Conservation (phyloP, 2,113 vertebrate genomes). For the Silurus meridionalis region DNA sequence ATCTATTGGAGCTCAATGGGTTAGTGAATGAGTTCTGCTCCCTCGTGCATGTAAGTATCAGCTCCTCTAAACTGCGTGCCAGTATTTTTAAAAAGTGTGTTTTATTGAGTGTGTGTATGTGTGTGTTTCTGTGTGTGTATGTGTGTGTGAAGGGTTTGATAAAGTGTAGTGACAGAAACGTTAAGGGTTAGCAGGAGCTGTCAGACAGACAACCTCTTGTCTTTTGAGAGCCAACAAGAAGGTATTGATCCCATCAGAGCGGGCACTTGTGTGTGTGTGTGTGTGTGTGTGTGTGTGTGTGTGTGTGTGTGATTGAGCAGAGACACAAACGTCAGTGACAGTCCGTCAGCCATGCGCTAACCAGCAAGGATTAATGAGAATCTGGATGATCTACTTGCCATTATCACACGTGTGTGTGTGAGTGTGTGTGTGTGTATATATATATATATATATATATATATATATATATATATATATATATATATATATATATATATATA, state of each 20-base stretch:
- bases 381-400: conserved; percentile 35
- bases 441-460: not conserved
- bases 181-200: conserved; percentile 45
- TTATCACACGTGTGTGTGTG: conserved; percentile 1
- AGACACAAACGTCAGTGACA: conserved; percentile 54
- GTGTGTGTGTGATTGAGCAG: conserved; percentile 52
- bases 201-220: conserved; percentile 49
- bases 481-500: not conserved
- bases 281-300: conserved; percentile 50
- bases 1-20: conserved; percentile 84
- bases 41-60: conserved; percentile 87
- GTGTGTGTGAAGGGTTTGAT: conserved; percentile 44
- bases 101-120: conserved; percentile 8
- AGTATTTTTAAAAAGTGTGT: conserved; percentile 25
- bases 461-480: not conserved
- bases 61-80: conserved; percentile 18
- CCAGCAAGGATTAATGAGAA: conserved; percentile 58
- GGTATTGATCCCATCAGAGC: conserved; percentile 53
- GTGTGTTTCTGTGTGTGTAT: conserved; percentile 34
- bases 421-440: too few species aligned
- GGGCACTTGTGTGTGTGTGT: conserved; percentile 5
- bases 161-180: conserved; percentile 47
- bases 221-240: conserved; percentile 52
- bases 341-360: conserved; percentile 52
- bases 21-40: conserved; percentile 89